Conservation (phyloP, 2,113 vertebrate genomes). For the Onychostruthus taczanowskii region DNA sequence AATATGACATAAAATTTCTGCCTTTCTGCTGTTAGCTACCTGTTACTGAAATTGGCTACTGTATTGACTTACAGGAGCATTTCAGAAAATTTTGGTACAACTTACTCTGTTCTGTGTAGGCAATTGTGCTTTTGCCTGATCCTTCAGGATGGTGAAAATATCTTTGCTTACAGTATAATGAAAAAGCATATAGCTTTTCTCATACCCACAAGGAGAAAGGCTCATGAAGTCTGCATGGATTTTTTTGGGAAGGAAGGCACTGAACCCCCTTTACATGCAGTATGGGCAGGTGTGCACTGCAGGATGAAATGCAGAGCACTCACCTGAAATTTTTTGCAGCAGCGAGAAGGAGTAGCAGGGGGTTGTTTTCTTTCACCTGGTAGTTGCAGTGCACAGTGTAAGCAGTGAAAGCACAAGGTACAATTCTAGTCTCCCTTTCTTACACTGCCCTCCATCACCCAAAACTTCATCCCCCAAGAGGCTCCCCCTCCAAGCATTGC, state of each 20-base stretch:
- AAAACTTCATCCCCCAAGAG: neutral
- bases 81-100: neutral
- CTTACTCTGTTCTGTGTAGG: neutral
- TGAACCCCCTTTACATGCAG: neutral
- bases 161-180: neutral
- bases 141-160: neutral
- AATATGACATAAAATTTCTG: neutral
- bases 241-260: neutral
- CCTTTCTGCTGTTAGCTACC: neutral
- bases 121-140: neutral
- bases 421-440: neutral
- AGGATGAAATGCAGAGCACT: neutral
- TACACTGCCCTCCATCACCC: neutral
- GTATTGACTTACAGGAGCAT: neutral
- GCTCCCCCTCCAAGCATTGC: neutral
- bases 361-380: neutral
- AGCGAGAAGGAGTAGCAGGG: neutral
- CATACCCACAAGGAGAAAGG: neutral
- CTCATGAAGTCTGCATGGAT: neutral
- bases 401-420: neutral
- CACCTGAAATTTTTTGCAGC: neutral
- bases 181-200: neutral
- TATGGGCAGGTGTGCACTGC: neutral
- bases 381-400: neutral
- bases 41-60: neutral